Evolutionary conservation across 2,113 vertebrate genomes (phyloP), one percentile per base, ranked within the genome.

Genomic region (Odocoileus virginianus): DNA sequence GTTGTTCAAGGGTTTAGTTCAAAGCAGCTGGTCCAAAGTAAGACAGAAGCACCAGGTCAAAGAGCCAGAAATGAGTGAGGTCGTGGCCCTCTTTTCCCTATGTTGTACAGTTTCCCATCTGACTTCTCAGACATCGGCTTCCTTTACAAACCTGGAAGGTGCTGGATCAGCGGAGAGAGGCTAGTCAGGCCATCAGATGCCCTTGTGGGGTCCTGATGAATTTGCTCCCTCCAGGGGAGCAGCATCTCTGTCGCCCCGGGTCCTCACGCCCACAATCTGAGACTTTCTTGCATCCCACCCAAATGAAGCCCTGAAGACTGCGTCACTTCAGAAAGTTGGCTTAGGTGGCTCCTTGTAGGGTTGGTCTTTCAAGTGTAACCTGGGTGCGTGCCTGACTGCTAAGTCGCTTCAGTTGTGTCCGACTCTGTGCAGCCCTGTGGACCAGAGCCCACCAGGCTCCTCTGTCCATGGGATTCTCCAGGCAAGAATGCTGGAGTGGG

Each of bases 371-470:
- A 19, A 23, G 28, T 14, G 3, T 84, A 21, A n/a, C 58, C 28
- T 55, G 55, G 19, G 27, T 78, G 28, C 60, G 25, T 57, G 36
- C 60, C 30, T 52, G 61, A 55, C 25, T 57, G 61, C 50, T 7
- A 27, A 76, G 23, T 27, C 3, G 0, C 36, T 43, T 76, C 23
- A 43, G 71, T 14, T 5, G 0, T 74, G 36, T 43, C 71, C 21
- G 25, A 14, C 71, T 74, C 71, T 25, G 17, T 71, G 67, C n/a
- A 13, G 5, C 71, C 71, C 36, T 2, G 36, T 74, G 71, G 71
- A 43, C 36, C 0, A 0, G 43, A 76, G 36, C 3, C 23, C 6
- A 1, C 36, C 6, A 43, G 36, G 71, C 12, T 76, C 12, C 40
- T 43, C 71, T 43, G 40, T 27, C 36, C 23, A 13, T 43, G 71